These are phyloP conservation scores for Caenorhabditis macrosperma DNA, from an alignment of 2,888 invertebrate species.

Conservation along the genomic window DNA sequence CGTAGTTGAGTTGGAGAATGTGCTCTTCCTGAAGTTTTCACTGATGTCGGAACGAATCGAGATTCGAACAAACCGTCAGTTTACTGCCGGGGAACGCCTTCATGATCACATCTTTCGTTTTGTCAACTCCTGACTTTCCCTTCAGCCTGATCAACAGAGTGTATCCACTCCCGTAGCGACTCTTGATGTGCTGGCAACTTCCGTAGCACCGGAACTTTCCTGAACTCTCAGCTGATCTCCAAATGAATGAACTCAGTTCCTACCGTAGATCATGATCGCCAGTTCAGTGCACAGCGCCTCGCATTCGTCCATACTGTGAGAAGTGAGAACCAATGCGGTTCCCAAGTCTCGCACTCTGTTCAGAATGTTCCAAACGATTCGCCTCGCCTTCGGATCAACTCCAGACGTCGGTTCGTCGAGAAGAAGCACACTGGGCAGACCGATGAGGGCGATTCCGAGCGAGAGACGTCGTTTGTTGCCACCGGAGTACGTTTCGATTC, in stretches of 20 bases:
- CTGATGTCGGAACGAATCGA: neutral
- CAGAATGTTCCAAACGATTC: constrained; percentile 72
- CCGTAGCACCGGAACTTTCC: constrained; percentile 79
- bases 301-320: constrained; percentile 91
- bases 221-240: neutral
- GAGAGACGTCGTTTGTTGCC: constrained; percentile 87
- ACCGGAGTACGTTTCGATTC: constrained; percentile 83
- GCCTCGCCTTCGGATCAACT: constrained; percentile 83
- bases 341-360: constrained; percentile 78
- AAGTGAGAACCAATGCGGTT: constrained; percentile 85
- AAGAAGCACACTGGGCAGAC: constrained; percentile 85
- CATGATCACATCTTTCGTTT: constrained; percentile 80
- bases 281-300: constrained; percentile 88
- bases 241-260: neutral
- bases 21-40: constrained; percentile 72
- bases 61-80: constrained; percentile 84
- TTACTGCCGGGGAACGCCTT: constrained; percentile 83
- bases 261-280: constrained; percentile 86
- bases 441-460: constrained; percentile 86
- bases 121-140: constrained; percentile 28
- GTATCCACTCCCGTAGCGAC: constrained; percentile 78
- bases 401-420: constrained; percentile 83
- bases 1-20: constrained; percentile 82
- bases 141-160: constrained; percentile 66
- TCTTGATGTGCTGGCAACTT: constrained; percentile 86